Base-by-base conservation (phyloP, 2,888 invertebrate genomes). In the Brachyopa scutellaris region DNA sequence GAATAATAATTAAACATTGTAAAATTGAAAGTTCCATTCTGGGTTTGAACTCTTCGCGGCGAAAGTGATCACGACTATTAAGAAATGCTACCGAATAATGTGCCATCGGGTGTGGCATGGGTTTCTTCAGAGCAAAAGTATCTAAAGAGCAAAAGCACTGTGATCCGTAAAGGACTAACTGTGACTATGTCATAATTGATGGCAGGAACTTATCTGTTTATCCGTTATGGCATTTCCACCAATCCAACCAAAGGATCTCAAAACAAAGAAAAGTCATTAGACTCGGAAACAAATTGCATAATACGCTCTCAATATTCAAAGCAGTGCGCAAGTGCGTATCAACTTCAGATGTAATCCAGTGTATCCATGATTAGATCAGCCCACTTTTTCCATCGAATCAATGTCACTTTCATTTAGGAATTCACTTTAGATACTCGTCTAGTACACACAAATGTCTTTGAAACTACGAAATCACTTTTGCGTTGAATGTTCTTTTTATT, bases 1-100 rank as follows among this genome's bases (percentile, higher is more conserved):
- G 89, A 90, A 74, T 79, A 82, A 84, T 70, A 85, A 74, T 57
- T 69, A 49, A 4, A 6, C 36, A 59, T 51, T 40, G n/a, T 76
- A 13, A 40, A 73, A 66, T 73, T 36, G 70, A 77, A 82, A 72
- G 72, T 77, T 51, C 62, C n/a, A 64, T 70, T 67, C 49, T 59
- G 31, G 19, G 29, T 51, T 13, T 26, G 29, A 55, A 42, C 19
- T 17, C 29, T 57, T 62, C 66, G 36, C 51, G 72, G 77, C 77
- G 82, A 82, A 82, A 82, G 84, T 84, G 69, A 67, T 82, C 77
- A 77, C 84, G 69, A 66, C n/a, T n/a, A n/a, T n/a, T n/a, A n/a
- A n/a, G n/a, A n/a, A n/a, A n/a, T n/a, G n/a, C n/a, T n/a, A n/a
- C n/a, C n/a, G n/a, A n/a, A n/a, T n/a, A n/a, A n/a, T n/a, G n/a